Conservation (phyloP, 2,888 invertebrate species). For the Epinotia demarniana region DNA sequence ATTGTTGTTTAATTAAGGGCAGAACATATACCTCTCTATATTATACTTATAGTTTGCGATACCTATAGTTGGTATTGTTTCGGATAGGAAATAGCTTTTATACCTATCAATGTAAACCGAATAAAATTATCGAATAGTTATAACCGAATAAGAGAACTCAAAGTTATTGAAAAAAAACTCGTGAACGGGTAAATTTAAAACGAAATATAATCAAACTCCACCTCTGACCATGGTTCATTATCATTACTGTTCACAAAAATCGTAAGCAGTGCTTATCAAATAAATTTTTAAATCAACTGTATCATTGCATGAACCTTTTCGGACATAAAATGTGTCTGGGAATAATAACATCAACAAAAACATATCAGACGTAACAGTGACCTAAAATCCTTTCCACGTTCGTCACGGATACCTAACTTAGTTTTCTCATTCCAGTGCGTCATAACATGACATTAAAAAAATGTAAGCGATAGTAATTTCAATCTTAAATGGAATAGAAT, state of each 20-base stretch:
- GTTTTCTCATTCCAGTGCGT: slow-evolving; percentile 16
- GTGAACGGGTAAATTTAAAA: background rate
- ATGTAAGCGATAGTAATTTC: background rate
- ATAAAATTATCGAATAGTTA: background rate
- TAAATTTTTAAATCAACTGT: background rate
- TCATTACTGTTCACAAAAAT: too few species aligned
- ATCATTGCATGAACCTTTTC: slow-evolving; percentile 7
- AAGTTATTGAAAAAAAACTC: background rate
- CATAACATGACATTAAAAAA: slow-evolving; percentile 6
- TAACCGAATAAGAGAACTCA: background rate
- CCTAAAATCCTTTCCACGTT: slow-evolving; percentile 30
- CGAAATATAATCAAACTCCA: background rate
- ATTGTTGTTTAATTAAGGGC: slow-evolving; percentile 26
- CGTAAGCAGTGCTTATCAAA: background rate
- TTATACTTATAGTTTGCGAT: background rate
- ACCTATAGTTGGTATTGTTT: background rate
- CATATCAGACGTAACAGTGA: slow-evolving; percentile 33
- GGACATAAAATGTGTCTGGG: slow-evolving; percentile 5
- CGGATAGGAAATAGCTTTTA: background rate
- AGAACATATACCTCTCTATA: background rate
- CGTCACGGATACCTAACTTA: slow-evolving; percentile 17
- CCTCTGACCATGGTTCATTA: too few species aligned
- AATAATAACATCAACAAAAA: slow-evolving; percentile 10
- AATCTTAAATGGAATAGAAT: background rate
- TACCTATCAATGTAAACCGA: background rate